Base-by-base conservation (phyloP, 2,888 invertebrate genomes). In the Stenchaetothrips biformis region DNA sequence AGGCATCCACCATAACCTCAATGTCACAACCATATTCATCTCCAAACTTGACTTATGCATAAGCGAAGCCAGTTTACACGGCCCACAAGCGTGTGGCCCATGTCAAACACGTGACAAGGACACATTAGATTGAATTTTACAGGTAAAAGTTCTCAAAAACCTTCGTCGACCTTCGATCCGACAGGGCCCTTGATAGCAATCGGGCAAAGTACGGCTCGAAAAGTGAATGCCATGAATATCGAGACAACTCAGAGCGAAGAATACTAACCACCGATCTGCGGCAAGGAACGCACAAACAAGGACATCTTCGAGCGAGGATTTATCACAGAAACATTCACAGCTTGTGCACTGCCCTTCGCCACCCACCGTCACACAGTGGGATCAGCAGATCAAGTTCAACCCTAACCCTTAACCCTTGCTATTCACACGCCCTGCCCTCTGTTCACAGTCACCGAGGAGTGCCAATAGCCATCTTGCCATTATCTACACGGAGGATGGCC, bases 301-400 rank as follows among this genome's bases (percentile, higher is more conserved):
- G 67, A 21, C 67, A 74, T 74, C 21, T 74, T 74, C 67, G 67
- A 25, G 67, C 25, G 67, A 67, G 67, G 67, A n/a, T 74, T 25
- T 74, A 74, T 74, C 67, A 74, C 67, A 74, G 67, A 74, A 25
- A 74, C 67, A 74, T 74, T 74, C 67, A 25, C 67, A 74, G 8
- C 21, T 74, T 74, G 21, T 25, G 67, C 67, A 21, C 67, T 74
- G 21, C 25, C 25, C 13, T 25, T 25, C 11, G 7, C 25, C 21
- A 11, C 25, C 25, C n/a, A 21, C 25, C 25, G 67, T 37, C 25
- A 21, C 21, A 7, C 21, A 25, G 21, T 4, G 21, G 25, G 7
- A n/a, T 3, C 67, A 21, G 6, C n/a, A 21, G 25, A 25, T 74
- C 67, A 74, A 74, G 67, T 25, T 74, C 67, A 74, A 74, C 67